Conservation (phyloP, 2,797 vertebrate species). For the Pseudomugil gertrudae region DNA sequence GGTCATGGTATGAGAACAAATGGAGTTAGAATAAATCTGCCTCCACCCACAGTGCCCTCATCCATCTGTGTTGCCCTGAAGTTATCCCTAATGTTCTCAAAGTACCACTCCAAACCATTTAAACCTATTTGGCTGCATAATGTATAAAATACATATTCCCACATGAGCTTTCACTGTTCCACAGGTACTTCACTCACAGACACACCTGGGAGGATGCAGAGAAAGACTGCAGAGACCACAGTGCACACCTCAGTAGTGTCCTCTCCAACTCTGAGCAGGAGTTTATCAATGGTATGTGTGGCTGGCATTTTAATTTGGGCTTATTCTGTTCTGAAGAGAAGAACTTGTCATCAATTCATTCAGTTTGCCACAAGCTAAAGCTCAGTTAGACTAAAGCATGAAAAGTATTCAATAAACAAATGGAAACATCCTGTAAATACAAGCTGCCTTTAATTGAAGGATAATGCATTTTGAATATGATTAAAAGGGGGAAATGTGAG, state of each 20-base stretch:
- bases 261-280: constrained; percentile 87
- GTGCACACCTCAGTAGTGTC: constrained; percentile 91
- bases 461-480: neutral
- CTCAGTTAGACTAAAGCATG: neutral
- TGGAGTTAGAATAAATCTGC: constrained; percentile 10
- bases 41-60: constrained; percentile 31
- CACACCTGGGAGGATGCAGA: constrained; percentile 97
- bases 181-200: constrained; percentile 87
- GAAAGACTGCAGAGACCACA: constrained; percentile 91
- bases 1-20: constrained; percentile 21
- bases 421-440: neutral
- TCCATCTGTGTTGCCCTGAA: constrained; percentile 37
- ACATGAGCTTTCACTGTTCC: constrained; percentile 23
- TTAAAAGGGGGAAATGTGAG: neutral
- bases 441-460: neutral
- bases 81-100: constrained; percentile 26
- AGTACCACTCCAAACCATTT: constrained; percentile 23
- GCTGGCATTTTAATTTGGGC: constrained; percentile 48
- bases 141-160: constrained; percentile 37
- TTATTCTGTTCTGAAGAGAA: neutral
- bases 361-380: neutral
- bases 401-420: neutral
- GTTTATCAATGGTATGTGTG: constrained; percentile 90
- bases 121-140: constrained; percentile 24
- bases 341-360: neutral